Percentiles rank a stretch among this genome's conserved stretches.
Conservation (phyloP, 1,140 invertebrate genomes). For the Drosophila sp. region DNA sequence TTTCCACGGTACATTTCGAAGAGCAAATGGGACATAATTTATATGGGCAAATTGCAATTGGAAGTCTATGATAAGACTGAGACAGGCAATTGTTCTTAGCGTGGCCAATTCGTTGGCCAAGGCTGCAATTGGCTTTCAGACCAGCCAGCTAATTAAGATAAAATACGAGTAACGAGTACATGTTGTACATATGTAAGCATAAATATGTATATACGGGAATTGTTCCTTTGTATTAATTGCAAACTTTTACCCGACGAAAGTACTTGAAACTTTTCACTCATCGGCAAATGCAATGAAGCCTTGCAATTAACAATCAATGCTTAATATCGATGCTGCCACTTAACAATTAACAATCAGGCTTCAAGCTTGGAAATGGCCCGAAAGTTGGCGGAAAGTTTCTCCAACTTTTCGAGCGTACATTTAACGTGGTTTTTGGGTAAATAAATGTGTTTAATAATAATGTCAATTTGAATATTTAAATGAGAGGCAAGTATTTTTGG, state of each 20-base stretch:
- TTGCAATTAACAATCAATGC: slow-evolving; percentile 76
- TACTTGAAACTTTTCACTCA: slow-evolving; percentile 66
- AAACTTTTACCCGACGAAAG: slow-evolving; percentile 76
- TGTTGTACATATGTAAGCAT: background rate
- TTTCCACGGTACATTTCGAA: slow-evolving; percentile 57
- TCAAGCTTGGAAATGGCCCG: slow-evolving; percentile 18
- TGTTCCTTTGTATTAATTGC: slow-evolving; percentile 56
- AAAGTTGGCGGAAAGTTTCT: slow-evolving; percentile 42
- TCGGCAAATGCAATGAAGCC: slow-evolving; percentile 54
- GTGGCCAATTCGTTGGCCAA: background rate
- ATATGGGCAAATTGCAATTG: slow-evolving; percentile 11
- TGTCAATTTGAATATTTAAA: slow-evolving; percentile 19
- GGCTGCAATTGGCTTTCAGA: background rate
- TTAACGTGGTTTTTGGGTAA: slow-evolving; percentile 9
- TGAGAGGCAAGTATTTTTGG: slow-evolving; percentile 11
- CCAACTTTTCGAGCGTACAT: background rate
- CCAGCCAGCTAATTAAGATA: slow-evolving; percentile 20
- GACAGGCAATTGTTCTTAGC: too few relatives aligned
- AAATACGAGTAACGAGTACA: background rate
- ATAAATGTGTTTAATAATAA: slow-evolving; percentile 19
- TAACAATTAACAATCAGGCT: slow-evolving; percentile 68
- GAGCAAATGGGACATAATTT: slow-evolving; percentile 46
- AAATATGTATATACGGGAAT: slow-evolving; percentile 19
- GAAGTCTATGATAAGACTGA: background rate
- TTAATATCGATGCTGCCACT: slow-evolving; percentile 67